Percentiles rank a stretch among this genome's conserved stretches.
phyloP scores from a whole-genome alignment of 2,888 invertebrate genomes.

The Tetramorium bicarinatum region DNA sequence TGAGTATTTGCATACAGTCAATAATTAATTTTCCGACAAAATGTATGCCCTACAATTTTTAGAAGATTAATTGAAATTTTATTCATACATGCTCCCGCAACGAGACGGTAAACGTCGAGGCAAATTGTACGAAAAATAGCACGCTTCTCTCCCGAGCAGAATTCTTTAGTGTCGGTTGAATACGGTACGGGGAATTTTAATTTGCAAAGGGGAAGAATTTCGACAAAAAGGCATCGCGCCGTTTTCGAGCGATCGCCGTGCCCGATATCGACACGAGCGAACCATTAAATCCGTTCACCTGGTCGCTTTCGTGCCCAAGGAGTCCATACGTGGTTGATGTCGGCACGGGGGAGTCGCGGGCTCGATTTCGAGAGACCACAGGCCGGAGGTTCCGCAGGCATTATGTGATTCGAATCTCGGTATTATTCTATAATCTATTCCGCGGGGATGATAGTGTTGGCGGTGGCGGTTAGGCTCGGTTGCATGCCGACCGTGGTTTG shows the following conservation, averaged over 20 bases:
- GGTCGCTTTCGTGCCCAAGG: conserved; percentile 53
- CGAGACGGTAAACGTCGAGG: conserved; percentile 1
- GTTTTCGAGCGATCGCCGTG: conserved; percentile 57
- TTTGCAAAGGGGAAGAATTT: conserved; percentile 40
- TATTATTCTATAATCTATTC: conserved; percentile 81
- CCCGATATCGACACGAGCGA: conserved; percentile 44
- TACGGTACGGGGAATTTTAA: conserved; percentile 31
- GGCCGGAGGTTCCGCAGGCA: conserved; percentile 70
- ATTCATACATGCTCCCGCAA: neutral
- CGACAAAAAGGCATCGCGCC: conserved; percentile 46
- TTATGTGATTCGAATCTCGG: conserved; percentile 78
- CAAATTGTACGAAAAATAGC: conserved; percentile 36
- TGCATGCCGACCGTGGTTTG: conserved; percentile 70
- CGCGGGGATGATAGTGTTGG: conserved; percentile 77
- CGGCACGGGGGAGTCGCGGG: conserved; percentile 19
- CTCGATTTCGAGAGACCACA: conserved; percentile 57
- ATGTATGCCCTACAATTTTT: neutral
- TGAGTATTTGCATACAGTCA: neutral
- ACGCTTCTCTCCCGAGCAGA: neutral
- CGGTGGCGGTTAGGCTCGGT: conserved; percentile 75
- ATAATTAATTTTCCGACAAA: conserved; percentile 5
- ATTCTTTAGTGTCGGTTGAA: conserved; percentile 36
- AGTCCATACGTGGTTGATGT: conserved; percentile 13
- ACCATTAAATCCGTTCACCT: conserved; percentile 49
- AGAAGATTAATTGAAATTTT: conserved; percentile 36